Evolutionary conservation across 2,797 vertebrate species (phyloP), one percentile per base, ranked within the genome.

Genomic region (Gadopsis marmoratus): DNA sequence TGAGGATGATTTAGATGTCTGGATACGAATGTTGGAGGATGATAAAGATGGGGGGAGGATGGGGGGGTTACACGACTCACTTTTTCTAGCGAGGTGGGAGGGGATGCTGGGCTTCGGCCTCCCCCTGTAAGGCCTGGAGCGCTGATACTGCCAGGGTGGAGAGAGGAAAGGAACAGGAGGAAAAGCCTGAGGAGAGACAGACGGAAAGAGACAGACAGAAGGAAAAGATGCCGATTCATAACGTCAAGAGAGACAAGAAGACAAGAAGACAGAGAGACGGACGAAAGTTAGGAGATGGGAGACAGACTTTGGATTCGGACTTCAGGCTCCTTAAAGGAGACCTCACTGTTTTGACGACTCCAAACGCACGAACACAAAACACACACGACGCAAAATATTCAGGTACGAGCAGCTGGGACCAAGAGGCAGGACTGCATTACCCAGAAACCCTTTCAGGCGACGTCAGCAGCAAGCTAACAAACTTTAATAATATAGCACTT

Each of bases 131-230:
- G 94, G 93, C 69, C 88, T 95, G 94, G 96, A 93, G 95, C 96
- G 94, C 95, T 96, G 96, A 91, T 97, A 97, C 96, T 97, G 97
- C 97, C 97, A 98, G 94, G 97, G 96, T 90, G 96, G 96, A 96
- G 96, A 98, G 94, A 97, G 97, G 95, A 97, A 96, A 93, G 96
- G 96, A 94, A 94, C 94, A 94, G 96, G 96, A 94, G 95, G 96
- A 92, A 94, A 94, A 94, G 96, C 96, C 97, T 98, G 96, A 95
- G 94, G 95, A 81, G 61, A 67, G 19, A 63, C 1, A 26, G 66
- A 74, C 21, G 11, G 29, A 35, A 3, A 16, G 47, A 63, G 65
- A 58, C 5, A 17, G 12, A 17, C 31, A 33, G 2, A 13, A 33
- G 21, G 35, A 12, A 5, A 58, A 16, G n/a, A 37, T 2, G 59